Base-by-base conservation (phyloP, 2,113 vertebrate genomes). In the Pimephales promelas region DNA sequence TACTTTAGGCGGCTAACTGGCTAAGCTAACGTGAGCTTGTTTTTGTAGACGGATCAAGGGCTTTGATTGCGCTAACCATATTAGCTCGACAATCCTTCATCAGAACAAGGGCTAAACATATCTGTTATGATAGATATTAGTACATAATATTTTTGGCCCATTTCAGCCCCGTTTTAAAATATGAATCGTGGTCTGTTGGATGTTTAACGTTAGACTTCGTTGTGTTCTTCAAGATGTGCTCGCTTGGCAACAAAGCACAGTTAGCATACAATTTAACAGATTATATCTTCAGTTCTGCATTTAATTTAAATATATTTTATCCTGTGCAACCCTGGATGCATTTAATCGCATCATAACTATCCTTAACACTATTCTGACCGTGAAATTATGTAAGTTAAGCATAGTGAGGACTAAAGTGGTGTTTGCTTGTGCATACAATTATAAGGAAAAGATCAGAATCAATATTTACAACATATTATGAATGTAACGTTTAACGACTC, bases 31-130 rank as follows among this genome's bases (percentile, higher is more conserved):
- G 83, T 2, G 88, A 90, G 91, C 74, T 83, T 86, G 91, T 92
- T 92, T 94, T 92, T 89, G 90, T 88, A 74, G 89, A 86, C 66
- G 79, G 79, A 89, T 86, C 87, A 89, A 87, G 83, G 72, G 87
- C 81, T 90, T 87, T 89, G 83, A 66, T 72, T 74, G 52, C 57
- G 68, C 68, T 64, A 85, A 73, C 52, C 62, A 22, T 28, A 71
- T 71, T 26, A 78, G 68, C 81, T 77, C 64, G 64, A 72, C 52
- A 62, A 62, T 57, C 59, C 3, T 54, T 11, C 16, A 57, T 43
- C 45, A 59, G 34, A 66, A 31, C 31, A 11, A 24, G 31, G n/a
- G 28, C 16, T 68, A 76, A 68, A 52, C 47, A 14, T 20, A 20
- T 43, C 24, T 66, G 24, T 10, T 52, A 2, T n/a, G 57, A 59